Evolutionary conservation across 2,888 invertebrate species (phyloP).

Genomic region (Ochropleura plecta): DNA sequence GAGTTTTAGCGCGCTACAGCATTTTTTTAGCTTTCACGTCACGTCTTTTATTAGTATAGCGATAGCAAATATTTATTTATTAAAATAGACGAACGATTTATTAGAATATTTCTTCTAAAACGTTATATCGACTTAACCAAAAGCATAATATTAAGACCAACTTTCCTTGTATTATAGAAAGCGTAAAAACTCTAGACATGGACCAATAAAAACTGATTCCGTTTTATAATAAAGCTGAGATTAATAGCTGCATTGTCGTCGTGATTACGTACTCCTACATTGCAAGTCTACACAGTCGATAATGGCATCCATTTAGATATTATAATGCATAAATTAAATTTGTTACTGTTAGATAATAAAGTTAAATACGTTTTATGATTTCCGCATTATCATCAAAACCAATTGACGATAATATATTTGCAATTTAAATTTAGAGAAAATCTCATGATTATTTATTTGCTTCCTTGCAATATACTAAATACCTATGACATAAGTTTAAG

Average conservation of each 20-base stretch:
- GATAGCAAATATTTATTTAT: constrained; percentile 15
- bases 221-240: constrained; percentile 52
- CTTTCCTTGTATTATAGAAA: constrained; percentile 58
- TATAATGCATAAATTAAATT: constrained; percentile 42
- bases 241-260: constrained; percentile 57
- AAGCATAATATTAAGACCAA: not conserved
- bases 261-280: constrained; percentile 46
- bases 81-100: not conserved
- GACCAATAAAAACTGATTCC: constrained; percentile 53
- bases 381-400: constrained; percentile 57
- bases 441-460: constrained; percentile 43
- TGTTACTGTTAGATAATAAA: constrained; percentile 56
- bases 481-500: constrained; percentile 31
- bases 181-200: constrained; percentile 53
- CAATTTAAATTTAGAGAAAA: constrained; percentile 70
- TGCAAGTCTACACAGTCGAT: constrained; percentile 37
- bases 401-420: constrained; percentile 56
- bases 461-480: constrained; percentile 23
- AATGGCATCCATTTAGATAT: constrained; percentile 52
- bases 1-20: constrained; percentile 11
- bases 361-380: constrained; percentile 45
- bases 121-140: not conserved
- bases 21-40: constrained; percentile 32
- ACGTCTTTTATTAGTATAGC: constrained; percentile 26
- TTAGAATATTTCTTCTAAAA: not conserved